phyloP scores from a whole-genome alignment of 2,113 vertebrate genomes.

The Cariama cristata region DNA sequence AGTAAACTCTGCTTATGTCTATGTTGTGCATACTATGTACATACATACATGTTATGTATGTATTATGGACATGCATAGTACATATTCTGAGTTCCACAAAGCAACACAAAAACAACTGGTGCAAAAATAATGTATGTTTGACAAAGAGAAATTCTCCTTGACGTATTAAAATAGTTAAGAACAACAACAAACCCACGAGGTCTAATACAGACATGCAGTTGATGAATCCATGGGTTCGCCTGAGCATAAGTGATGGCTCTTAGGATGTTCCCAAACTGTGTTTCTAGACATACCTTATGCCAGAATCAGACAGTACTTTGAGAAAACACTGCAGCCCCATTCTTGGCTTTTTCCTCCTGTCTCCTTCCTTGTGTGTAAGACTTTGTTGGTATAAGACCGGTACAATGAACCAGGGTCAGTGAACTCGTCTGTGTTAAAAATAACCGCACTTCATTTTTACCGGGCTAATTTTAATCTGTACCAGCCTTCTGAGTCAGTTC shows the following conservation, averaged over 20 bases:
- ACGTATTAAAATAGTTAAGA: background rate
- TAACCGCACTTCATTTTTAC: background rate
- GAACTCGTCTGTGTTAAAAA: background rate
- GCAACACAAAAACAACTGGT: background rate
- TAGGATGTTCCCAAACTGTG: background rate
- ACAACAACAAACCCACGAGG: background rate
- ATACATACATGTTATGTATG: too few species aligned
- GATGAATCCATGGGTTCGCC: background rate
- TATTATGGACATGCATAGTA: background rate
- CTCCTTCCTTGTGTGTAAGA: background rate
- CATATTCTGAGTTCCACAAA: background rate
- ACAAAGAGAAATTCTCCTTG: background rate
- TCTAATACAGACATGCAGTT: background rate
- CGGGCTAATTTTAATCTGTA: background rate
- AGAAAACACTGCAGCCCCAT: background rate
- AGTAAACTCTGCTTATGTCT: background rate
- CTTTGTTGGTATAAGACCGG: accelerated
- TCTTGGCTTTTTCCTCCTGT: background rate
- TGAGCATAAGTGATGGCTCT: background rate
- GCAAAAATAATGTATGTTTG: background rate
- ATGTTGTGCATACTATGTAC: background rate
- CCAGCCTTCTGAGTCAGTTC: background rate
- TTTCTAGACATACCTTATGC: background rate
- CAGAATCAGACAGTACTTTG: background rate
- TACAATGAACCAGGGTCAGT: background rate